phyloP scores from a whole-genome alignment of 2,113 vertebrate genomes.

The Trogon melanurus region DNA sequence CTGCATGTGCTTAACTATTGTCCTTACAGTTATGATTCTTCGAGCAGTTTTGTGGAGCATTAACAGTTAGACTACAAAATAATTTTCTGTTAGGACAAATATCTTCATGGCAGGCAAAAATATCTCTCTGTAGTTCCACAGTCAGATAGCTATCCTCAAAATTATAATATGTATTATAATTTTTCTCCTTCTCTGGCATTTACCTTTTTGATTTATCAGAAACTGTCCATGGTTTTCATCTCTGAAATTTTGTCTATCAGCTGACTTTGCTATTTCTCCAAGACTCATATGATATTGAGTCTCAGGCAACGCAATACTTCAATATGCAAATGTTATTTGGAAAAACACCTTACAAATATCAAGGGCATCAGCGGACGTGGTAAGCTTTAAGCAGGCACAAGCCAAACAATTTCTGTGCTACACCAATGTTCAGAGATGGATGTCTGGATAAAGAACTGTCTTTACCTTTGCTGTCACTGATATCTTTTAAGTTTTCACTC shows the following conservation, averaged over 20 bases:
- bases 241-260: background rate
- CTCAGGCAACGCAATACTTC: background rate
- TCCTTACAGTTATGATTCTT: background rate
- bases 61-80: background rate
- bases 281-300: background rate
- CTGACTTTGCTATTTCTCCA: background rate
- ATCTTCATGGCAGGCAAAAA: background rate
- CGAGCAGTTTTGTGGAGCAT: background rate
- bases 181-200: background rate
- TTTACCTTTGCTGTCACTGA: background rate
- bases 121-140: background rate
- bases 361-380: background rate
- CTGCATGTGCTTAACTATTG: background rate
- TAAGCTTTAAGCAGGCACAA: background rate
- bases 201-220: background rate
- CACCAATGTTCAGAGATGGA: background rate
- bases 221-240: background rate
- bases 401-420: background rate
- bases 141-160: background rate
- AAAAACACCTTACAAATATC: background rate
- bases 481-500: constrained; percentile 5
- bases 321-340: background rate
- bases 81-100: background rate
- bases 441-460: background rate
- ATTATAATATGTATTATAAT: background rate